phyloP scores from a whole-genome alignment of 2,113 vertebrate genomes.

The Xiphias gladius region DNA sequence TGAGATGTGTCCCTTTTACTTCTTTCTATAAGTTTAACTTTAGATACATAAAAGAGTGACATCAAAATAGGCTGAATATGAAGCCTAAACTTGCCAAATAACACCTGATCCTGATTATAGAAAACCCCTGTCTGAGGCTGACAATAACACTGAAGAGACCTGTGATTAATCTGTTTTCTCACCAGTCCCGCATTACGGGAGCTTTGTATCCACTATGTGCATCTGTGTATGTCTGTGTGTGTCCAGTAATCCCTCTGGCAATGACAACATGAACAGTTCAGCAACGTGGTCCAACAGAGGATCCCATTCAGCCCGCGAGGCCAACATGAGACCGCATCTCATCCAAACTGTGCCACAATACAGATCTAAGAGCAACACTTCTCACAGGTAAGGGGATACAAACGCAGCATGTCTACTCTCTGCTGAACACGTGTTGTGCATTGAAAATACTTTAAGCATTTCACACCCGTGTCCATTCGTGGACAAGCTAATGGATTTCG shows the following conservation, averaged over 20 bases:
- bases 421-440: not conserved
- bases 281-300: constrained; percentile 3
- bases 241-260: constrained; percentile 31
- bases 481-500: not conserved
- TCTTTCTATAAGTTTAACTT: no score
- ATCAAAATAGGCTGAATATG: no score
- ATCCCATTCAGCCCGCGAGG: constrained; percentile 1
- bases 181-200: constrained; percentile 1
- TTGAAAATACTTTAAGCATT: not conserved
- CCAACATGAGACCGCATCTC: constrained; percentile 14
- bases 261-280: constrained; percentile 12
- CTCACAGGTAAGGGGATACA: not conserved
- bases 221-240: constrained; percentile 8
- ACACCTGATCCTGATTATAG: no score
- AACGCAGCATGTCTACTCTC: not conserved
- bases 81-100: no score
- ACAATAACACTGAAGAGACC: no score
- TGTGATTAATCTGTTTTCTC: not conserved
- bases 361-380: constrained; percentile 13
- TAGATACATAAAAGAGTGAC: no score
- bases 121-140: no score
- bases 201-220: constrained; percentile 3
- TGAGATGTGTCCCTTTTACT: no score
- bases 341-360: constrained; percentile 25
- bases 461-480: not conserved